Evolutionary conservation across 2,888 invertebrate species (phyloP), one percentile per base, ranked within the genome.

Genomic region (Phytoseiulus persimilis): DNA sequence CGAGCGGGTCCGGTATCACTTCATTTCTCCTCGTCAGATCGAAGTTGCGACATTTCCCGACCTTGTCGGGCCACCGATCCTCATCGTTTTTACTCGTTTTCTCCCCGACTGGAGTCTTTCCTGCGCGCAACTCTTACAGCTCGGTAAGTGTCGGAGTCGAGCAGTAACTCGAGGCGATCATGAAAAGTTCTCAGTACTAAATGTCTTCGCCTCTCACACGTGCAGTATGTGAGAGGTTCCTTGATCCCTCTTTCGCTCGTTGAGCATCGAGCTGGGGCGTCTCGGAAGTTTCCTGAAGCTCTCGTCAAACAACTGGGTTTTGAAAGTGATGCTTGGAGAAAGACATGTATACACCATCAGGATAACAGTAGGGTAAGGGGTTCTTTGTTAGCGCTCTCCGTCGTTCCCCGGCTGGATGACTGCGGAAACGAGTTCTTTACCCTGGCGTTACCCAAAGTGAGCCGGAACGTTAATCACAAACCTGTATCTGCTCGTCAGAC

Each of bases 401-500:
- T 39, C 5, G 39, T 39, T 9, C 3, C 9, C 39, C 39, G 39
- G 39, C 3, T 9, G 9, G 39, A 39, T 39, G 39, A 39, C 39
- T 3, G 3, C 5, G 9, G 39, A 39, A 39, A 39, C 39, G 39
- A 39, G 39, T 3, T 39, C 5, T 39, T 39, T 39, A 39, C 39
- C 3, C 5, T 6, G 39, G 9, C 39, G 39, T 39, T 6, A 39
- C 5, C 39, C 39, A 9, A 23, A 18, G 9, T 11, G 1, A 28
- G 18, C 31, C 32, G 6, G 6, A 33, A 0, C 9, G 5, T 1
- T 11, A 45, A 32, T 18, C 87, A 33, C 87, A 9, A 39, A 87
- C 87, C 45, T 87, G 87, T 39, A 87, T 33, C 39, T 87, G 87
- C 23, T 87, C 87, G 5, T 87, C 87, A 6, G 39, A 33, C n/a